Evolutionary conservation across 2,888 invertebrate genomes (phyloP), one percentile per base, ranked within the genome.

Genomic region (Ferrisia virgata): DNA sequence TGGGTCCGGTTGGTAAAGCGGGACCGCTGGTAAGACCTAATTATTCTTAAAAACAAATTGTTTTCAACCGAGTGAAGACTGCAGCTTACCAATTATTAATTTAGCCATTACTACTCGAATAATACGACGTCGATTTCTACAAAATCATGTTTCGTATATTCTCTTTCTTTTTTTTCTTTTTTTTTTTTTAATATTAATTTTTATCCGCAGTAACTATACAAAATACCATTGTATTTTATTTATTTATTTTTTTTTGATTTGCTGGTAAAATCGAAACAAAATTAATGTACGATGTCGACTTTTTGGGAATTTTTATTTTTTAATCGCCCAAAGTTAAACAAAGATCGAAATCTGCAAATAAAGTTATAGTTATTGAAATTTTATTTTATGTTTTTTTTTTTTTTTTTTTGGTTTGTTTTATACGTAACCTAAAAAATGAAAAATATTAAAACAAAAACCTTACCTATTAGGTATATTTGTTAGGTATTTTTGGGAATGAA

Each of bases 21-120:
- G 95, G 95, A 84, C 91, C 92, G 85, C 91, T 93, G 93, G 95
- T 95, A 92, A 93, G 94, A 84, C 69, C 84, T 64, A 64, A 25
- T 53, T 64, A 84, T 84, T 69, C 84, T 28, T 84, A 79, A 76
- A 78, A 43, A 36, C 13, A 64, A 82, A 72, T 25, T 43, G 72
- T 81, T 81, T 81, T 81, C 58, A 81, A 58, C 64, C 43, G 82
- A 82, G 40, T 72, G 82, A 82, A 82, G 82, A 82, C 82, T 82
- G 82, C 82, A 40, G 82, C 82, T 72, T 82, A 82, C 72, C 82
- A 72, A 25, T 82, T 47, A 40, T 78, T 64, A 64, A 64, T 25
- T 72, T 72, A 72, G 72, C 72, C 72, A 33, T 72, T 31, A 47
- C 28, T 72, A 72, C 5, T 72, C 36, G 72, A 72, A 33, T 18